Evolutionary conservation across 2,797 vertebrate species (phyloP).

Genomic region (Cetoscarus ocellatus): DNA sequence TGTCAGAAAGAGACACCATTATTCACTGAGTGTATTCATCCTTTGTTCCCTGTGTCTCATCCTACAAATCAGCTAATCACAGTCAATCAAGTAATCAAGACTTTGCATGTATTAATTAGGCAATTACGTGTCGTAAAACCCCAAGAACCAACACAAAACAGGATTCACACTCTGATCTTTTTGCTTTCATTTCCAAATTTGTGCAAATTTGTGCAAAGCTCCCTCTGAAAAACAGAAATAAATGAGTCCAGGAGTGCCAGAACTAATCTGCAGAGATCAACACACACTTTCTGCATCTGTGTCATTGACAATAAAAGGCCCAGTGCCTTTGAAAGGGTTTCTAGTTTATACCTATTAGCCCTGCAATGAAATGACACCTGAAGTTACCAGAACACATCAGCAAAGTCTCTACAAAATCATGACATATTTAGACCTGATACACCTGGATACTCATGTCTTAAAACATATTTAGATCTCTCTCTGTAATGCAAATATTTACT

Average conservation of each 20-base stretch:
- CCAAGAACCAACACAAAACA: conserved; percentile 41
- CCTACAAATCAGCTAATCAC: conserved; percentile 71
- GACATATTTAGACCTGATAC: not conserved
- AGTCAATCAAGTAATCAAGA: conserved; percentile 72
- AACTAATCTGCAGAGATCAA: conserved; percentile 41
- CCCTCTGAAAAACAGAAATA: conserved; percentile 30
- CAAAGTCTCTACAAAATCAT: not conserved
- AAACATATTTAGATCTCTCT: conserved; percentile 23
- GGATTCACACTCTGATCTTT: conserved; percentile 24
- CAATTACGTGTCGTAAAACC: conserved; percentile 57
- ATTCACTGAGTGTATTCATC: conserved; percentile 69
- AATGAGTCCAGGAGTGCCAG: conserved; percentile 33
- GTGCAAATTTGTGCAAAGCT: conserved; percentile 21
- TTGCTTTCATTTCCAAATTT: conserved; percentile 22
- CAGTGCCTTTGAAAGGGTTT: conserved; percentile 12
- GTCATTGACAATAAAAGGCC: conserved; percentile 28
- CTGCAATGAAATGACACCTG: conserved; percentile 34
- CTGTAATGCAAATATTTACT: conserved; percentile 11
- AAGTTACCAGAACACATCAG: conserved; percentile 11
- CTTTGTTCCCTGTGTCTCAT: conserved; percentile 60
- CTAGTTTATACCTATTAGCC: conserved; percentile 30
- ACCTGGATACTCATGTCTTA: not conserved
- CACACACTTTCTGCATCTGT: conserved; percentile 21
- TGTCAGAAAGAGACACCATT: conserved; percentile 57
- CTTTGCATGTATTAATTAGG: conserved; percentile 68